Evolutionary conservation across 2,797 vertebrate species (phyloP).

Genomic region (Prunella strophiata): DNA sequence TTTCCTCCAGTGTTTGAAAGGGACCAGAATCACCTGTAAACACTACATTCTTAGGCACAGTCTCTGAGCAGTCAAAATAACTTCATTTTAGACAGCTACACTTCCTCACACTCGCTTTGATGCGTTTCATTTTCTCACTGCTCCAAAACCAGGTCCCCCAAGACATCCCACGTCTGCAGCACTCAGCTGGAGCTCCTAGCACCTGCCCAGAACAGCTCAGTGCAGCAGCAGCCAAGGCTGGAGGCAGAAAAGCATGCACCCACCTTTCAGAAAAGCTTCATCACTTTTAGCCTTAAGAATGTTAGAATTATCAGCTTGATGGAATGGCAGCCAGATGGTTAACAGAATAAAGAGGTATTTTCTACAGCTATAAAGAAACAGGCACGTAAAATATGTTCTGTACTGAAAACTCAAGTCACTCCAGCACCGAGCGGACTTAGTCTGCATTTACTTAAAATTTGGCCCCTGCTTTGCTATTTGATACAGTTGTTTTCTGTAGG

Average conservation of each 20-base stretch:
- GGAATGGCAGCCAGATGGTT: neutral
- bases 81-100: neutral
- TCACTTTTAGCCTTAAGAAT: neutral
- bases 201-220: neutral
- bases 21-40: neutral
- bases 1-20: neutral
- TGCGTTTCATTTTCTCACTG: neutral
- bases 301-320: neutral
- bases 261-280: neutral
- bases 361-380: neutral
- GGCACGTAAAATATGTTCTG: slow-evolving; percentile 8
- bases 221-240: neutral
- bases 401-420: neutral
- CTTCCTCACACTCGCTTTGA: neutral
- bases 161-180: neutral
- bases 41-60: neutral
- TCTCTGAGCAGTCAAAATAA: neutral
- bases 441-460: slow-evolving; percentile 56
- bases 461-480: slow-evolving; percentile 16
- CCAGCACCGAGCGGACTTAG: slow-evolving; percentile 5
- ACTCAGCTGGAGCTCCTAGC: neutral
- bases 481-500: slow-evolving; percentile 49
- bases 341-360: slow-evolving; percentile 6
- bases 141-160: neutral
- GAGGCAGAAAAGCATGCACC: neutral